A percentile compares a stretch with the other conserved stretches of the same genome.
phyloP scores from a whole-genome alignment of 2,797 vertebrate species.

The Bradypodion pumilum region DNA sequence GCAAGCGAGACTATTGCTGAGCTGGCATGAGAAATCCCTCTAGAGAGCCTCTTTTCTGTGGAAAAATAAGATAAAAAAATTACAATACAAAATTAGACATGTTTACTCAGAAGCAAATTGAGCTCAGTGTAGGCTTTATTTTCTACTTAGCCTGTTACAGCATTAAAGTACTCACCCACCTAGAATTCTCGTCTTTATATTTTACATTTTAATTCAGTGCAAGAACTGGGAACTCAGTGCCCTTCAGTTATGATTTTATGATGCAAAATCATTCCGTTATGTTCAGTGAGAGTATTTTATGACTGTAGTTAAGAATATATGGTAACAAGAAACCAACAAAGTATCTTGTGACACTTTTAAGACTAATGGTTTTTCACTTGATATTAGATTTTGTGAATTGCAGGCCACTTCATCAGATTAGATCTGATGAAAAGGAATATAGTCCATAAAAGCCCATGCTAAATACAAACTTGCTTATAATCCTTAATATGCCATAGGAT shows the following conservation, averaged over 20 bases:
- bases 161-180: neutral
- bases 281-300: neutral
- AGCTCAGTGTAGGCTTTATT: neutral
- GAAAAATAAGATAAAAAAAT: neutral
- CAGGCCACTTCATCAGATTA: too few relatives aligned
- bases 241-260: neutral
- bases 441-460: too few relatives aligned
- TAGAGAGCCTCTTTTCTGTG: conserved; percentile 94
- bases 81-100: neutral
- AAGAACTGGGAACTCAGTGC: neutral
- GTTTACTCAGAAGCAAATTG: neutral
- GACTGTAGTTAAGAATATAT: neutral
- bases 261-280: neutral
- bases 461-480: too few relatives aligned
- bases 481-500: too few relatives aligned
- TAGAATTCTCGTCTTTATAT: neutral
- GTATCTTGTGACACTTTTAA: too few relatives aligned
- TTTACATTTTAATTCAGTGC: neutral
- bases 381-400: too few relatives aligned
- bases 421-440: too few relatives aligned
- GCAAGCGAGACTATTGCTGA: conserved; percentile 97
- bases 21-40: conserved; percentile 98
- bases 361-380: too few relatives aligned
- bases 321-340: too few relatives aligned
- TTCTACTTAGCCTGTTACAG: neutral